Percentiles rank a stretch among this genome's conserved stretches.
phyloP scores from a whole-genome alignment of 2,888 invertebrate species.

The Tinea pellionella region DNA sequence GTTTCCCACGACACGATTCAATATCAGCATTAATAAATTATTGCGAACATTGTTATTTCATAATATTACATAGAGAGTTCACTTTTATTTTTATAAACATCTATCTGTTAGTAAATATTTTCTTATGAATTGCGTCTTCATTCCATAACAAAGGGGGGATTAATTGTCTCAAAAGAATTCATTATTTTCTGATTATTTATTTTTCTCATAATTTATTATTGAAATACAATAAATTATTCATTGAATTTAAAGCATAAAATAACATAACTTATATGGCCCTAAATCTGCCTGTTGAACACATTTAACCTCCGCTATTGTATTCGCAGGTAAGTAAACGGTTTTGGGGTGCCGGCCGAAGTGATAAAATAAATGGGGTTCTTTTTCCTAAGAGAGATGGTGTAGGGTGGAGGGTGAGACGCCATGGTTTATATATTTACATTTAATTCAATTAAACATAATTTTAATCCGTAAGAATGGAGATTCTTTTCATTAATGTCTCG shows the following conservation, averaged over 20 bases:
- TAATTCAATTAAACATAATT: slow-evolving; percentile 34
- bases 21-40: slow-evolving; percentile 11
- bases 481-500: too few species aligned
- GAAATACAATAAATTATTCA: background rate
- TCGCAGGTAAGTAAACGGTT: slow-evolving; percentile 18
- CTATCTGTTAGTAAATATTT: background rate
- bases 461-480: slow-evolving; percentile 14
- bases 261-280: background rate
- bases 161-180: too few species aligned
- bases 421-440: slow-evolving; percentile 11
- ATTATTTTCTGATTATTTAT: too few species aligned
- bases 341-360: slow-evolving; percentile 12
- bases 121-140: too few species aligned
- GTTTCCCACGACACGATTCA: slow-evolving; percentile 6
- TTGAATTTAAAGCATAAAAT: background rate
- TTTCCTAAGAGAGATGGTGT: slow-evolving; percentile 16
- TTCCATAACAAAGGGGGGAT: too few species aligned
- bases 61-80: background rate
- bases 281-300: slow-evolving; percentile 7
- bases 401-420: background rate
- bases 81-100: background rate
- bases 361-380: slow-evolving; percentile 20
- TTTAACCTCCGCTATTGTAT: slow-evolving; percentile 18
- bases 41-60: background rate
- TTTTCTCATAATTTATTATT: too few species aligned